Evolutionary conservation across 2,888 invertebrate species (phyloP), one percentile per base, ranked within the genome.

Genomic region (Eueremaeus valkanovi): DNA sequence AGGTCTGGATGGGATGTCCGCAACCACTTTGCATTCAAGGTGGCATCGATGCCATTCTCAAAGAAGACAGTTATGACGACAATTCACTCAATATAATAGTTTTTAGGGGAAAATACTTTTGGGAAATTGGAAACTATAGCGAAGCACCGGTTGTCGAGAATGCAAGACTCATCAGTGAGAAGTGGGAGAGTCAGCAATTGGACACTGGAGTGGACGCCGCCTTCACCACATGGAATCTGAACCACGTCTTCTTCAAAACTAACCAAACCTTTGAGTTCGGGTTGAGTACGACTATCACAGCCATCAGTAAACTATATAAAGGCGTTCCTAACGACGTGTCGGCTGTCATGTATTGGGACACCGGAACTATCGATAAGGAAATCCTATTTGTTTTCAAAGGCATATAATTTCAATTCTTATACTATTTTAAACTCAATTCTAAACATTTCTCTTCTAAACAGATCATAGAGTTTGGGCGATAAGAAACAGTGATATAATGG

Each of bases 271-370:
- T 51, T 21, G 21, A 18, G 16, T 51, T n/a, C 16, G n/a, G 18
- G 3, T 51, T 21, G n/a, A 18, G n/a, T 9, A 5, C 51, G 21
- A 51, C 51, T 51, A 3, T 9, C 5, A 51, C 18, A n/a, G 8
- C 5, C 51, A 51, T 51, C 21, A 51, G 16, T 51, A 21, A 51
- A 51, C 5, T 16, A n/a, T 51, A 9, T 21, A 51, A 51, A 51
- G 51, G 51, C 18, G 5, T 51, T 51, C 51, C 51, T 18, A 51
- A 51, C 16, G n/a, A 51, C 16, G 51, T 51, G n/a, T 5, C 5
- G 5, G 51, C 51, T n/a, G 51, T 51, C 51, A 51, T 51, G 51
- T 51, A 51, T 51, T 21, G 51, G 51, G 51, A 51, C 51, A 51
- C 21, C 18, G 51, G 51, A 21, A 9, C 51, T 51, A 51, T 51